Percentiles rank a stretch among this genome's conserved stretches.
These are phyloP conservation scores for Colaptes auratus DNA, from an alignment of 2,113 vertebrate genomes.

Conservation along the genomic window DNA sequence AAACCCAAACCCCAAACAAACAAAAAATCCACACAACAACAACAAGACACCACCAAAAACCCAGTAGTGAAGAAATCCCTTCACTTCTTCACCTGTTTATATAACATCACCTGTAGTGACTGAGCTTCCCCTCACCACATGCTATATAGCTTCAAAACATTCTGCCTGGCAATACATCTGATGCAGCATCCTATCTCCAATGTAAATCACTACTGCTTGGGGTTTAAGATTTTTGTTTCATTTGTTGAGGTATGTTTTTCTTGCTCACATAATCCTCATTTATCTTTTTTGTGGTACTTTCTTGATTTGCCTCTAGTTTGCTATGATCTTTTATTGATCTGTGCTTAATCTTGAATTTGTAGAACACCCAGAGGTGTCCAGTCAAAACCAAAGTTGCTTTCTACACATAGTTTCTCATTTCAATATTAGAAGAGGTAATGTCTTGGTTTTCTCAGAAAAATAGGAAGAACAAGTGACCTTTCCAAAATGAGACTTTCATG, in stretches of 20 bases:
- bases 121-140: neutral
- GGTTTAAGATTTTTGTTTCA: neutral
- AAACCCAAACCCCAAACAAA: rapidly evolving
- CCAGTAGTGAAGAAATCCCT: neutral
- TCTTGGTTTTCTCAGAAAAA: neutral
- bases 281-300: neutral
- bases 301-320: neutral
- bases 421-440: neutral
- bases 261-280: neutral
- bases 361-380: neutral
- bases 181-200: neutral
- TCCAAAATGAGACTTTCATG: neutral
- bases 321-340: neutral
- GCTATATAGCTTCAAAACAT: neutral
- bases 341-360: neutral
- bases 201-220: neutral
- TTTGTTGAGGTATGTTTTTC: neutral
- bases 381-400: neutral
- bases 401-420: neutral
- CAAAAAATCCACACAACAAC: neutral
- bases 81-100: neutral
- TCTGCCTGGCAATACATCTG: neutral
- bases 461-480: neutral
- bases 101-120: neutral
- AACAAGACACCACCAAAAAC: neutral